Evolutionary conservation across 2,888 invertebrate species (phyloP).

Genomic region (Alcis repandata): DNA sequence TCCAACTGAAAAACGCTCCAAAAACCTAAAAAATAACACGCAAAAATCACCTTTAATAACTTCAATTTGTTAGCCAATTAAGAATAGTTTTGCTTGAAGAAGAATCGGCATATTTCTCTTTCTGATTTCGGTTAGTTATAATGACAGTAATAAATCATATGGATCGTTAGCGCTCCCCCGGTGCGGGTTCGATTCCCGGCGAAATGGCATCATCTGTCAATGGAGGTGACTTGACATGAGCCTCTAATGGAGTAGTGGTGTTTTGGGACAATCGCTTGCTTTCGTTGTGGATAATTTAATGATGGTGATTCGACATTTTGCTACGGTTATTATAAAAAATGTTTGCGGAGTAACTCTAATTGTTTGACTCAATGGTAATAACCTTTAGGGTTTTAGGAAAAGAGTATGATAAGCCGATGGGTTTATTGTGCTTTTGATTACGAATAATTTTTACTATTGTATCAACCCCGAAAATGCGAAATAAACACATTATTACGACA

Average conservation of each 20-base stretch:
- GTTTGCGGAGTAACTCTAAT: neutral
- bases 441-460: too few species aligned
- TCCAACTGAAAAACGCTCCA: conserved; percentile 46
- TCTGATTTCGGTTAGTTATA: conserved; percentile 65
- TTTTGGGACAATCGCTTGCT: conserved; percentile 66
- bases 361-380: neutral
- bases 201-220: conserved; percentile 87
- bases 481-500: too few species aligned
- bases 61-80: conserved; percentile 30
- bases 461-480: too few species aligned
- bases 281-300: conserved; percentile 42
- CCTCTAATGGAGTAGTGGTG: conserved; percentile 82
- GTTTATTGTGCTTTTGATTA: too few species aligned
- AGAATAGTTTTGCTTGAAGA: conserved; percentile 32
- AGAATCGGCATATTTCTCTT: conserved; percentile 66
- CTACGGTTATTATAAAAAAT: neutral
- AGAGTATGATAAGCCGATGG: too few species aligned
- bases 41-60: conserved; percentile 33
- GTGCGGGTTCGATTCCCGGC: conserved; percentile 83
- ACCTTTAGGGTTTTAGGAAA: too few species aligned
- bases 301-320: neutral
- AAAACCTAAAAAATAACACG: conserved; percentile 18
- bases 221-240: conserved; percentile 83
- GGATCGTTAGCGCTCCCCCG: conserved; percentile 84
- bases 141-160: conserved; percentile 87